A percentile compares a stretch with the other conserved stretches of the same genome.
These are phyloP conservation scores for Ischnus inquisitorius DNA, from an alignment of 2,888 invertebrate genomes.

Conservation along the genomic window DNA sequence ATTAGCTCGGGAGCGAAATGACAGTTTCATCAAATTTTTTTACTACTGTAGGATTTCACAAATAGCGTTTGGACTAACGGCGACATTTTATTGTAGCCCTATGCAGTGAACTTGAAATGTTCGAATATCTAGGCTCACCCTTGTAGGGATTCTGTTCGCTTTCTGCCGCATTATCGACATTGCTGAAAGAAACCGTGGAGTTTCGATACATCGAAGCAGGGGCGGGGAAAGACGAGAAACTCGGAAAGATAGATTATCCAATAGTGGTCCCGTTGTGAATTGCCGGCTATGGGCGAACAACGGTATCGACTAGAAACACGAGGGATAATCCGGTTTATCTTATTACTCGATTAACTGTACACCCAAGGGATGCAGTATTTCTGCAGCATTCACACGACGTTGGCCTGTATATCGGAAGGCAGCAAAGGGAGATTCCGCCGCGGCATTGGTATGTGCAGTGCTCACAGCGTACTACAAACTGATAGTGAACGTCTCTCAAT, in stretches of 20 bases:
- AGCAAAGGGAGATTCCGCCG: background rate
- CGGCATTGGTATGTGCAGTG: background rate
- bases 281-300: conserved; percentile 20
- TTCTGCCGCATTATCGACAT: conserved; percentile 32
- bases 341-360: conserved; percentile 50
- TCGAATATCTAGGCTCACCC: background rate
- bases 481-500: background rate
- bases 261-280: conserved; percentile 25
- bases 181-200: conserved; percentile 29
- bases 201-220: conserved; percentile 38
- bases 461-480: too few species aligned
- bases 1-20: too few species aligned
- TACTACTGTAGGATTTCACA: too few species aligned
- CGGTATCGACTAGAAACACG: conserved; percentile 47
- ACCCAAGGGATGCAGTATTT: background rate
- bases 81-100: too few species aligned
- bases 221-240: conserved; percentile 11
- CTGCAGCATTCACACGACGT: background rate
- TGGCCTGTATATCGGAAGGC: background rate
- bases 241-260: conserved; percentile 56
- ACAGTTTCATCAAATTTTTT: too few species aligned
- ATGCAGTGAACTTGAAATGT: background rate
- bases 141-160: conserved; percentile 11
- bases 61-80: too few species aligned
- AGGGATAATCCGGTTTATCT: conserved; percentile 58